A percentile compares a stretch with the other conserved stretches of the same genome.
These are phyloP conservation scores for Kryphioiulus occultus DNA, from an alignment of 2,888 invertebrate genomes.

Conservation along the genomic window DNA sequence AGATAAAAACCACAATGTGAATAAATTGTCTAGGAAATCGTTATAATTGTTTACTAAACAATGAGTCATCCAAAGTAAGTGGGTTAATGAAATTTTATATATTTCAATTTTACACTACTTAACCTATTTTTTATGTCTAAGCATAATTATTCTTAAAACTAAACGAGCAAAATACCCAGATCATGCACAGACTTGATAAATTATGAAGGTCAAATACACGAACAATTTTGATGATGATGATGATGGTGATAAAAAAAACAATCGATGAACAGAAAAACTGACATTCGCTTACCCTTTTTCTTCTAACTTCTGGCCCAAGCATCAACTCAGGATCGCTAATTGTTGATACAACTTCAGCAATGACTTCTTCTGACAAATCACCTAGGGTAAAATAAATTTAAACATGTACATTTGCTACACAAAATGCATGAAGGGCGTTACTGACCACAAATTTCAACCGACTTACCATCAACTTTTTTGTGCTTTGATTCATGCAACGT, in stretches of 20 bases:
- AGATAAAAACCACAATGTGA: too few species aligned
- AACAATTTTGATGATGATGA: background rate
- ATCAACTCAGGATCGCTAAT: conserved; percentile 85
- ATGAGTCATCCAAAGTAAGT: too few species aligned
- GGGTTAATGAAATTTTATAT: too few species aligned
- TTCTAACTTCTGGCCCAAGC: conserved; percentile 77
- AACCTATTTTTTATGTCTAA: too few species aligned
- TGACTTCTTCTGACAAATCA: conserved; percentile 79
- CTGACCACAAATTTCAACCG: too few species aligned
- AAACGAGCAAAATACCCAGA: too few species aligned
- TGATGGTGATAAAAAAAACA: background rate
- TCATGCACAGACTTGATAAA: background rate
- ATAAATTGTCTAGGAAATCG: too few species aligned
- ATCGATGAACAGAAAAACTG: background rate
- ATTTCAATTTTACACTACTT: too few species aligned
- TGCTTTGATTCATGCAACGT: conserved; percentile 58
- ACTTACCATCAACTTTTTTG: conserved; percentile 56
- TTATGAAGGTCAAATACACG: background rate
- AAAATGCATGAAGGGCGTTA: too few species aligned
- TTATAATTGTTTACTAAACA: too few species aligned
- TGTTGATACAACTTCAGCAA: conserved; percentile 81
- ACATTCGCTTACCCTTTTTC: conserved; percentile 22
- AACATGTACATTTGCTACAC: too few species aligned
- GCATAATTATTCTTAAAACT: too few species aligned
- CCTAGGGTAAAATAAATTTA: conserved; percentile 54